Percentiles rank a stretch among this genome's conserved stretches.
Conservation (phyloP, 2,888 invertebrate genomes). For the Chelonus formosanus region DNA sequence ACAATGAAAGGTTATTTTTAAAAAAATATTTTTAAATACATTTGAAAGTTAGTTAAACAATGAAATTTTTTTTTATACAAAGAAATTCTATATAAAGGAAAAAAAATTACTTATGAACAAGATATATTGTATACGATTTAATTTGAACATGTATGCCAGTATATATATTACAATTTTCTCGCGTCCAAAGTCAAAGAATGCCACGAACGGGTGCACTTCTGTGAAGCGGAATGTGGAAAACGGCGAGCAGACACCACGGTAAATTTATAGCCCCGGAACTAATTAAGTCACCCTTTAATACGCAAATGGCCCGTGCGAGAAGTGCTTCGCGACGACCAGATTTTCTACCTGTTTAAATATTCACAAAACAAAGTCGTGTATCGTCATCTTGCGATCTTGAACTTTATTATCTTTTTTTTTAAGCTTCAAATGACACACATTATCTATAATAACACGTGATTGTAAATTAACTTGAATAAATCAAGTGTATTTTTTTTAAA, state of each 20-base stretch:
- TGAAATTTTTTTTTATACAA: too few species aligned
- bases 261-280: constrained; percentile 44
- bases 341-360: constrained; percentile 23
- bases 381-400: neutral
- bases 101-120: too few species aligned
- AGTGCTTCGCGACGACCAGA: constrained; percentile 46
- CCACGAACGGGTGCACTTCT: constrained; percentile 14
- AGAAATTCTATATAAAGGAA: too few species aligned
- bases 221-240: constrained; percentile 12
- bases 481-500: too few species aligned
- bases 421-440: neutral
- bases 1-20: too few species aligned
- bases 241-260: constrained; percentile 29
- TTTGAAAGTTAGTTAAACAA: too few species aligned
- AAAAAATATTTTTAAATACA: too few species aligned
- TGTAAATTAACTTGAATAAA: too few species aligned
- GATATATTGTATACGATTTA: too few species aligned
- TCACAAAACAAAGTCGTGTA: neutral
- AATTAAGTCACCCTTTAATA: constrained; percentile 43
- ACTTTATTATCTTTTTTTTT: neutral
- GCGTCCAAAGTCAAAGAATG: constrained; percentile 10
- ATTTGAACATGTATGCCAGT: neutral
- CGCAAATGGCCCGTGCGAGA: constrained; percentile 40
- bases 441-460: too few species aligned
- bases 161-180: neutral